Evolutionary conservation across 2,113 vertebrate genomes (phyloP).

Genomic region (Sphyrna mokarran): DNA sequence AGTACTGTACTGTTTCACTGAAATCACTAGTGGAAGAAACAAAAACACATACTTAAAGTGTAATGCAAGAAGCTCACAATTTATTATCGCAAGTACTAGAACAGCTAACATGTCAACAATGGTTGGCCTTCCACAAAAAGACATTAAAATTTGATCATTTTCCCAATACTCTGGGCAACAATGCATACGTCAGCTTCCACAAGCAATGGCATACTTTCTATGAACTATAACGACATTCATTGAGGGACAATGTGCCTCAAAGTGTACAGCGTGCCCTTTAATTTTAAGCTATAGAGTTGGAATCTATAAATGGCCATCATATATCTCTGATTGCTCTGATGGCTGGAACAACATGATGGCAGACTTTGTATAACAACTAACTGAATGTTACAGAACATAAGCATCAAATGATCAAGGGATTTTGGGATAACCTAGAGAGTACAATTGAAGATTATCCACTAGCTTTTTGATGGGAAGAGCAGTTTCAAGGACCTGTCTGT

Average conservation of each 20-base stretch:
- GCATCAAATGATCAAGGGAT: background rate
- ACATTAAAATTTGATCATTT: background rate
- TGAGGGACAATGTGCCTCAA: background rate
- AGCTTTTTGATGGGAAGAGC: background rate
- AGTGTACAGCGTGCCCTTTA: background rate
- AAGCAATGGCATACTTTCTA: background rate
- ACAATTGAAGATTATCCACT: background rate
- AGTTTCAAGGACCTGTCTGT: too few species aligned
- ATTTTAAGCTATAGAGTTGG: background rate
- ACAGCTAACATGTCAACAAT: background rate
- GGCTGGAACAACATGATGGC: background rate
- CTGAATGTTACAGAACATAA: background rate
- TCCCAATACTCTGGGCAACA: background rate
- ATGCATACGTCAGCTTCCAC: background rate
- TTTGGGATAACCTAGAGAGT: background rate
- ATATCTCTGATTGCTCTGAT: background rate
- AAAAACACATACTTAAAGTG: background rate
- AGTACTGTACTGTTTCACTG: constrained; percentile 57
- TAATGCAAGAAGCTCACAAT: background rate
- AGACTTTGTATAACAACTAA: background rate
- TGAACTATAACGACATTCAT: background rate
- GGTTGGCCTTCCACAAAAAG: background rate
- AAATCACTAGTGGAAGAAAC: constrained; percentile 53
- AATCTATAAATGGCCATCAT: background rate
- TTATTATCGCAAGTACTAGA: background rate